phyloP scores from a whole-genome alignment of 2,113 vertebrate genomes.

The Clarias gariepinus region DNA sequence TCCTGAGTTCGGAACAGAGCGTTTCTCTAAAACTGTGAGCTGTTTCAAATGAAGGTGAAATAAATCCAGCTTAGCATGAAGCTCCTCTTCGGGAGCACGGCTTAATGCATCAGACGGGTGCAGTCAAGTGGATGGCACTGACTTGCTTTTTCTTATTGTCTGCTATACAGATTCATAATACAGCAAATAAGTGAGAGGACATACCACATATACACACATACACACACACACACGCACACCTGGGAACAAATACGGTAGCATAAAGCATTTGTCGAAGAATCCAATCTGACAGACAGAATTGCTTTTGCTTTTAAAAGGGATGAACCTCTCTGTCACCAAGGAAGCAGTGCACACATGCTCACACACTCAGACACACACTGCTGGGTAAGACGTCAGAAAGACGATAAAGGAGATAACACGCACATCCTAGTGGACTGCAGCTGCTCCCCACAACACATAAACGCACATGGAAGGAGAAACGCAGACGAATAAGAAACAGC shows the following conservation, averaged over 20 bases:
- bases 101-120: constrained; percentile 15
- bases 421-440: constrained; percentile 48
- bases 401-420: constrained; percentile 60
- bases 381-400: constrained; percentile 48
- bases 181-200: constrained; percentile 16
- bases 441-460: constrained; percentile 8
- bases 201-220: not conserved
- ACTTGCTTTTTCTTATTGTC: not conserved
- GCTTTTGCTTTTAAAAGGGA: constrained; percentile 61
- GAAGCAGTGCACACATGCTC: constrained; percentile 2
- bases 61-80: constrained; percentile 12
- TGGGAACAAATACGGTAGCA: constrained; percentile 51
- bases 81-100: not conserved
- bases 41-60: constrained; percentile 15
- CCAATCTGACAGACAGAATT: constrained; percentile 60
- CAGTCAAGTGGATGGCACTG: constrained; percentile 1
- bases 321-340: constrained; percentile 49
- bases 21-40: not conserved
- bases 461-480: not conserved
- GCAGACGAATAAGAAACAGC: constrained; percentile 28
- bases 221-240: constrained; percentile 15
- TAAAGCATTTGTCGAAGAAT: constrained; percentile 58
- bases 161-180: constrained; percentile 25
- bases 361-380: constrained; percentile 47
- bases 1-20: not conserved